phyloP scores from a whole-genome alignment of 2,113 vertebrate genomes.

The Brachypteracias leptosomus region DNA sequence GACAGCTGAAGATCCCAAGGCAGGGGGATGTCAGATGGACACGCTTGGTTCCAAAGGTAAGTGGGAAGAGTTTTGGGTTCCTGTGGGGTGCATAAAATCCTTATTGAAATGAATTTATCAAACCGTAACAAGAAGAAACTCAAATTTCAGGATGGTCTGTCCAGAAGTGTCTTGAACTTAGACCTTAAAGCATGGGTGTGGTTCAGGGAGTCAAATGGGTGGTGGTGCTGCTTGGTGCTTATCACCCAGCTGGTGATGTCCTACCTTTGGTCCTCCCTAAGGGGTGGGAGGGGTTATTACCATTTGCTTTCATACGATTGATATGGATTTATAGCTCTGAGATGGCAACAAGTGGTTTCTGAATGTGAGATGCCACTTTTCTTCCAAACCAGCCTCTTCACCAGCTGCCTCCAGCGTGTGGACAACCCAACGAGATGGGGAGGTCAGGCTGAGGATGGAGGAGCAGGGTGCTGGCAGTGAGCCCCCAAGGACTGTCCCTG shows the following conservation, averaged over 20 bases:
- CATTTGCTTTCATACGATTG: no score
- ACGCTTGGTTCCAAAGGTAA: neutral
- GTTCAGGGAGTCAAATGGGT: neutral
- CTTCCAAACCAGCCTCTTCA: neutral
- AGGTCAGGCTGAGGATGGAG: slow-evolving; percentile 82
- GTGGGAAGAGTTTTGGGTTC: neutral
- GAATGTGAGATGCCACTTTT: neutral
- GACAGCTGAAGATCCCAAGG: neutral
- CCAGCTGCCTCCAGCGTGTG: slow-evolving; percentile 53
- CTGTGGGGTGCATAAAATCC: neutral
- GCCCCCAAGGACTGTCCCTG: slow-evolving; percentile 78
- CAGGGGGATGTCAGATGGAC: neutral
- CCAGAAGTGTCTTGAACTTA: neutral
- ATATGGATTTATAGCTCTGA: neutral
- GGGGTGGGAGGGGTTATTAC: no score
- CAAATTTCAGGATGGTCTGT: neutral
- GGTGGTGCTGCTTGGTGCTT: neutral
- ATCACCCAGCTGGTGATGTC: neutral
- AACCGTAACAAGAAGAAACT: neutral
- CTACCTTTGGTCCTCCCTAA: neutral
- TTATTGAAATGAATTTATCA: neutral
- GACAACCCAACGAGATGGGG: slow-evolving; percentile 74
- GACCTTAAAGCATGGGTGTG: neutral
- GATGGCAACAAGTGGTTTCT: neutral
- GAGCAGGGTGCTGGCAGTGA: slow-evolving; percentile 75